A percentile compares a stretch with the other conserved stretches of the same genome.
phyloP scores from a whole-genome alignment of 2,113 vertebrate genomes.

The Synchiropus splendidus region DNA sequence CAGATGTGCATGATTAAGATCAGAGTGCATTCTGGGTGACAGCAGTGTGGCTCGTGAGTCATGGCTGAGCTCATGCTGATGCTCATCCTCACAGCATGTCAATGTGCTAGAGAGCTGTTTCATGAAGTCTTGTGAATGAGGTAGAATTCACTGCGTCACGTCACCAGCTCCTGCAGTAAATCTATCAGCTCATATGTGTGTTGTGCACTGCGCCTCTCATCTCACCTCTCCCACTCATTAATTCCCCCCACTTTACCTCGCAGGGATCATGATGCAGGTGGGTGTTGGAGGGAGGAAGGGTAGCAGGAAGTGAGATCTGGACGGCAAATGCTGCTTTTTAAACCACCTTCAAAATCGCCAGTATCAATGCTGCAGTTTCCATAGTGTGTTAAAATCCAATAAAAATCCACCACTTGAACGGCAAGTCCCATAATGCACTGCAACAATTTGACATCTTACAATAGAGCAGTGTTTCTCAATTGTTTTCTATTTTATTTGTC shows the following conservation, averaged over 20 bases:
- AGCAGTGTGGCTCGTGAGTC: slow-evolving; percentile 26
- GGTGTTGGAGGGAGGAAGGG: slow-evolving; percentile 9
- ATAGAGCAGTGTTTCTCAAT: too few relatives aligned
- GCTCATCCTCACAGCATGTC: too few relatives aligned
- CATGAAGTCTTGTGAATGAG: slow-evolving; percentile 53
- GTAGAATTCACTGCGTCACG: slow-evolving; percentile 16
- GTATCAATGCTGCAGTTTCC: too few relatives aligned
- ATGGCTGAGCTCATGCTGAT: slow-evolving; percentile 9
- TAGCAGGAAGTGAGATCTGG: slow-evolving; percentile 9
- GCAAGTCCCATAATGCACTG: too few relatives aligned
- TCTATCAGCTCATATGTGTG: slow-evolving; percentile 15
- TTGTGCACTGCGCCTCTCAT: slow-evolving; percentile 7
- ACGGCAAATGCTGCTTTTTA: too few relatives aligned
- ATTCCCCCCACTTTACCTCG: slow-evolving; percentile 5
- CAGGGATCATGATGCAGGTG: slow-evolving; percentile 18
- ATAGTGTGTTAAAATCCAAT: too few relatives aligned
- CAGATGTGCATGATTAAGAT: slow-evolving; percentile 13
- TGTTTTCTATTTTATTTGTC: too few relatives aligned
- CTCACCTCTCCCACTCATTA: slow-evolving; percentile 16
- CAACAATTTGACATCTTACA: too few relatives aligned
- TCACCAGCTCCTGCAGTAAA: slow-evolving; percentile 33
- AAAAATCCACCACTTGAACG: too few relatives aligned
- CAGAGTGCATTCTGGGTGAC: slow-evolving; percentile 34
- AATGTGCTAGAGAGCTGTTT: slow-evolving; percentile 8
- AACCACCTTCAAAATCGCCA: too few relatives aligned